Base-by-base conservation (phyloP, 2,113 vertebrate species). In the Coregonus clupeaformis region DNA sequence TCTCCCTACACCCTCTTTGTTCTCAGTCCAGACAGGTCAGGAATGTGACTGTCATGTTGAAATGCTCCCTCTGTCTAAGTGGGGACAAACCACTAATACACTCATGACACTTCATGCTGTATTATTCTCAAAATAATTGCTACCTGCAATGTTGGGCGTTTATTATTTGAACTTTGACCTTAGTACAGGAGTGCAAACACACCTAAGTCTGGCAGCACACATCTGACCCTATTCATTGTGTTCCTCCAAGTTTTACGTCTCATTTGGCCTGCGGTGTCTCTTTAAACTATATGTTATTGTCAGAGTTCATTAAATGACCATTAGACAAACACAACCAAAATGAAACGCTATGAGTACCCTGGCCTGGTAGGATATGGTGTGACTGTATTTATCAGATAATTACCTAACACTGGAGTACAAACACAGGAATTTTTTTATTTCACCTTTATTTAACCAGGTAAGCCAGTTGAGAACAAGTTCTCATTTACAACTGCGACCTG, bases 21-120 rank as follows among this genome's bases (percentile, higher is more conserved):
- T 60, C 57, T 22, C n/a, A 60, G 57, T 60, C 57, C 57, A 60
- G 57, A 60, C 57, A 60, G 57, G 57, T 60, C 57, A 22, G 57
- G n/a, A 60, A 11, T 24, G 57, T 22, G 57, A 60, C n/a, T 22
- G 20, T 7, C n/a, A 60, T 2, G 57, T 22, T 22, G n/a, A 60
- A 7, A 7, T n/a, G n/a, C n/a, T 24, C 5, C n/a, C 57, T 60
- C 57, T 22, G 57, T 60, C 57, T 22, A 22, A 11, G n/a, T 60
- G 16, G 1, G 16, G 16, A 5, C 14, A 3, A 52, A 52, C 49
- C 49, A 52, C 47, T 42, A 42, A 52, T 16, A 52, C 16, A 14
- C 47, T 11, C 47, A 52, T 16, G 16, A 52, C 47, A 52, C 49
- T 18, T 52, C 47, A 16, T 14, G 14, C 12, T 52, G 14, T 14